Conservation (phyloP, 2,888 invertebrate species). For the Bellardia bayeri region DNA sequence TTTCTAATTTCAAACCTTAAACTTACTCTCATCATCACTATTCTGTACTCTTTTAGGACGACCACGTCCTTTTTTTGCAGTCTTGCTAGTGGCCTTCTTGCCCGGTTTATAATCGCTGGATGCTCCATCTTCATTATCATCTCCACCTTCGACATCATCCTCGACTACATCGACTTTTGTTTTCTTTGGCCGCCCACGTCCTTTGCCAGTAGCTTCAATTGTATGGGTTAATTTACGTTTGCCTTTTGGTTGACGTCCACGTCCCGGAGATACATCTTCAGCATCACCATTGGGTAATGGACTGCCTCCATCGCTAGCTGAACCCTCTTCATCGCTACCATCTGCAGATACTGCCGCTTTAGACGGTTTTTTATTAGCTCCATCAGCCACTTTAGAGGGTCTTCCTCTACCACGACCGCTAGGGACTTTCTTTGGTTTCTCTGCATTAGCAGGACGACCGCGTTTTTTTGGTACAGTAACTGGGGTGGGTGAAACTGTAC, state of each 20-base stretch:
- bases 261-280: slow-evolving; percentile 39
- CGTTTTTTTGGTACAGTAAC: slow-evolving; percentile 78
- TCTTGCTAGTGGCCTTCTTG: slow-evolving; percentile 46
- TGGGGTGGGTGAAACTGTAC: slow-evolving; percentile 63
- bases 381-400: slow-evolving; percentile 76
- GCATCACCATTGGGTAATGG: slow-evolving; percentile 41
- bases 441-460: slow-evolving; percentile 77
- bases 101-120: slow-evolving; percentile 49
- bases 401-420: slow-evolving; percentile 76
- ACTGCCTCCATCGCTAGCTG: slow-evolving; percentile 55
- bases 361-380: neutral
- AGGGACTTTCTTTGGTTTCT: slow-evolving; percentile 69
- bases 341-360: slow-evolving; percentile 59
- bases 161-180: slow-evolving; percentile 32
- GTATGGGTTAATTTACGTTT: slow-evolving; percentile 36
- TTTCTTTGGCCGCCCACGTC: slow-evolving; percentile 79
- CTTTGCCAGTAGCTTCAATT: slow-evolving; percentile 73
- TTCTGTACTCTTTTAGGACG: slow-evolving; percentile 77
- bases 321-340: slow-evolving; percentile 72
- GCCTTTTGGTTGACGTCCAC: slow-evolving; percentile 71
- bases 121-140: slow-evolving; percentile 65
- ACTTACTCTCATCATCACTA: slow-evolving; percentile 77
- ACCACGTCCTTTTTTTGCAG: slow-evolving; percentile 69
- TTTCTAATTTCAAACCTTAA: neutral
- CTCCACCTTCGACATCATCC: slow-evolving; percentile 52